Base-by-base conservation (phyloP, 2,888 invertebrate species). In the Catocala fraxini region DNA sequence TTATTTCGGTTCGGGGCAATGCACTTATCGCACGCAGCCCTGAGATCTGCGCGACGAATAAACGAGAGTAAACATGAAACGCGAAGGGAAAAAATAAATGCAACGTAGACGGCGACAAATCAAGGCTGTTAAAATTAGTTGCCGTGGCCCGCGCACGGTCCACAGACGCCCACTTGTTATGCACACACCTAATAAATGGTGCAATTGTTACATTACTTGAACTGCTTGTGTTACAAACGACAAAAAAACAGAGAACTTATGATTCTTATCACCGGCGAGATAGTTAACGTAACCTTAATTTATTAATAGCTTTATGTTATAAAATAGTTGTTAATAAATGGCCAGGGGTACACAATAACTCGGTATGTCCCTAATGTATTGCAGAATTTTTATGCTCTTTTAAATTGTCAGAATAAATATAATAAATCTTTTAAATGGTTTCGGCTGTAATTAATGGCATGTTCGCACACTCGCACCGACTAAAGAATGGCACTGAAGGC, bases 1-100 rank as follows among this genome's bases (percentile, higher is more conserved):
- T 93, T 94, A 94, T 94, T 94, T 94, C 87, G 91, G 94, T 93
- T 82, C 91, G 90, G 93, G 93, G 92, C 93, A 93, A 92, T 92
- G 93, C 93, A 93, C 93, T 92, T 87, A 85, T 80, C 74, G 84
- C 87, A 86, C 85, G 87, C 89, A 92, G 91, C 90, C 90, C 90
- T 90, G 90, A 90, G 89, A 88, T 86, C 88, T 84, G 85, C 84
- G 84, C 83, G 85, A 80, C 82, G 85, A 86, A 87, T 81, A 86
- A 86, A 87, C 83, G 87, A 87, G 87, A 88, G 90, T 90, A 89
- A 89, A 90, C 87, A 89, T 81, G 80, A 81, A 82, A 83, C 82
- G 68, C 65, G 65, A 75, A 77, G 76, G 77, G 80, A 80, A 82
- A 87, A 84, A 87, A 84, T 84, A 83, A 84, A 81, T 71, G 71